phyloP scores from a whole-genome alignment of 2,113 vertebrate genomes.

The Pheucticus melanocephalus region DNA sequence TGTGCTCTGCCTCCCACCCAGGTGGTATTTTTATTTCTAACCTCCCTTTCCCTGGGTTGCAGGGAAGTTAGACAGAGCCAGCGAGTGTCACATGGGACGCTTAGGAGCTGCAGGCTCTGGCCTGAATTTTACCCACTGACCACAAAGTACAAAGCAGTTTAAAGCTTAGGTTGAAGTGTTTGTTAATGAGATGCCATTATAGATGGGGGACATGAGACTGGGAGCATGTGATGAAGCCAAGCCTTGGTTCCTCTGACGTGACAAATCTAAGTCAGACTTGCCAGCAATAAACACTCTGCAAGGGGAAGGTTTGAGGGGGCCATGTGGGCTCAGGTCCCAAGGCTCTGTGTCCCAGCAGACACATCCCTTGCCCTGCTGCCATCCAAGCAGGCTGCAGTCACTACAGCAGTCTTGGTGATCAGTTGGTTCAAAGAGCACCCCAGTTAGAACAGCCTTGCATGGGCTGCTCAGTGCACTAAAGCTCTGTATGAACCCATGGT shows the following conservation, averaged over 20 bases:
- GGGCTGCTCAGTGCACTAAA: background rate
- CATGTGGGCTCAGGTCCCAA: fast-evolving
- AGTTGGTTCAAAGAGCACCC: background rate
- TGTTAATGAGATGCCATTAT: background rate
- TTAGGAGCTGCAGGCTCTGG: background rate
- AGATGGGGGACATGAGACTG: too few species aligned
- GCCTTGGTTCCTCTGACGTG: fast-evolving
- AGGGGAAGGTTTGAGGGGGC: background rate
- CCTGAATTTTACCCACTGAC: background rate
- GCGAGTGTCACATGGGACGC: fast-evolving
- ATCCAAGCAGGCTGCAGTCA: background rate
- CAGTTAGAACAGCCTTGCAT: background rate
- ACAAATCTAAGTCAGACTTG: background rate
- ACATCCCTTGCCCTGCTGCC: background rate
- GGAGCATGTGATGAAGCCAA: background rate
- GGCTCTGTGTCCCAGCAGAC: background rate
- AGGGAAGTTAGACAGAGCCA: background rate
- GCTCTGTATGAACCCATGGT: background rate
- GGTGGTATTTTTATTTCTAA: conserved; percentile 19
- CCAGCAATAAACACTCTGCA: background rate
- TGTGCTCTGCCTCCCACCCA: background rate
- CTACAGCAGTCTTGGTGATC: background rate
- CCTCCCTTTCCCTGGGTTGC: background rate
- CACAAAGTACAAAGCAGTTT: background rate
- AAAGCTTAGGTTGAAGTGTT: background rate